Evolutionary conservation across 2,888 invertebrate genomes (phyloP), one percentile per base, ranked within the genome.

Genomic region (Rambutsinella grinnellia): DNA sequence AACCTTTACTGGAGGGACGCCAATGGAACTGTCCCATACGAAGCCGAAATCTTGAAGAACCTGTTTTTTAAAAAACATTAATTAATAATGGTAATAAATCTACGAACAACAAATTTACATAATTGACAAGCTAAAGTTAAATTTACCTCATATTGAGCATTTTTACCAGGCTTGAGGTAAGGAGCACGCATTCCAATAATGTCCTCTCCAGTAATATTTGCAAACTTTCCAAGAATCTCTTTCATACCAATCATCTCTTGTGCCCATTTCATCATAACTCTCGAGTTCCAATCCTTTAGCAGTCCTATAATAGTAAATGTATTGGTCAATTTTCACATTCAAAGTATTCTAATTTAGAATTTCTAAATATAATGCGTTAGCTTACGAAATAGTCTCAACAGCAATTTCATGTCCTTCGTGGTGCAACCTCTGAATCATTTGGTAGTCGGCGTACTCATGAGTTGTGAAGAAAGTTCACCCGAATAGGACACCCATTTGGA

Each of bases 181-280:
- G 96, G 96, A 10, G 94, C 95, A 84, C 96, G 89, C 89, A 95
- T 92, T 61, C 96, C 96, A 36, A 94, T 93, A 47, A 96, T 91
- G 85, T 95, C 95, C 66, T 91, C 91, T 61, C 91, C 91, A 15
- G 94, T 92, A 77, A 96, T 90, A 87, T 95, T 95, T 10, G 95
- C 90, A 86, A 95, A 95, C 85, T 92, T 91, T 79, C 90, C 90
- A 24, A 96, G 88, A 84, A 96, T 94, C 87, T 95, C 94, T 79
- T 95, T 90, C 95, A 96, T 95, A 61, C 95, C 95, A 84, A 96
- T 93, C 94, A 95, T 95, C 88, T 96, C 96, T 23, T 94, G 94
- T 0, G 93, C 93, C 96, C 96, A 96, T 86, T 94, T 94, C 88
- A n/a, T 96, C 95, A 86, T 95, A 94, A 67, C 93, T 93, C 87